phyloP scores from a whole-genome alignment of 2,113 vertebrate species.

The Mus spicilegus region DNA sequence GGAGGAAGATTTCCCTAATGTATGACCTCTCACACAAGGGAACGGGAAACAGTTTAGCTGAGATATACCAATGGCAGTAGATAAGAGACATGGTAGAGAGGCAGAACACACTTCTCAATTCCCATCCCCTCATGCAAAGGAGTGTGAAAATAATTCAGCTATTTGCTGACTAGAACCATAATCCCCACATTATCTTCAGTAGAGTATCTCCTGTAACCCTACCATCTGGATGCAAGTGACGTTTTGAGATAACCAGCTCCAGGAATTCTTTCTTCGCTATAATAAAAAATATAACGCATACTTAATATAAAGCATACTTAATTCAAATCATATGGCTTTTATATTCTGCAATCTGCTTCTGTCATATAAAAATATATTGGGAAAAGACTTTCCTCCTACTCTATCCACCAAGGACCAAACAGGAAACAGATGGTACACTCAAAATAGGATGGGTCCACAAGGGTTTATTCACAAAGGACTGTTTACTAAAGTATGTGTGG shows the following conservation, averaged over 20 bases:
- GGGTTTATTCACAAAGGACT: not conserved
- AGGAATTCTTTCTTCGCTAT: slow-evolving; percentile 30
- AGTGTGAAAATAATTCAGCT: not conserved
- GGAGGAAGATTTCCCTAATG: not conserved
- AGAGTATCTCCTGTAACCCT: not conserved
- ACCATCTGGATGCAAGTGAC: not conserved
- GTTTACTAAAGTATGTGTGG: slow-evolving; percentile 38
- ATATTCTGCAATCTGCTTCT: slow-evolving; percentile 54
- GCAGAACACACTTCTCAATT: not conserved
- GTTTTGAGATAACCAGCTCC: not conserved
- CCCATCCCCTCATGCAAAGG: not conserved
- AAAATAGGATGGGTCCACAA: slow-evolving; percentile 1
- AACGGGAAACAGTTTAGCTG: not conserved
- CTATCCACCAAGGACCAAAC: slow-evolving; percentile 9
- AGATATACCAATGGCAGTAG: not conserved
- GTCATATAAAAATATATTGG: slow-evolving; percentile 39
- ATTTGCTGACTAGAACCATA: not conserved
- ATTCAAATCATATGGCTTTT: slow-evolving; percentile 22
- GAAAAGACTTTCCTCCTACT: slow-evolving; percentile 46
- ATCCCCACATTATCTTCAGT: not conserved
- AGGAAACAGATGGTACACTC: slow-evolving; percentile 33
- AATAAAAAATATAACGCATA: slow-evolving; percentile 20
- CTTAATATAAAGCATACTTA: slow-evolving; percentile 43
- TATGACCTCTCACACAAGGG: not conserved
- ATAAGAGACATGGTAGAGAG: not conserved